Conservation (phyloP, 1,140 invertebrate genomes). For the Papilio helenus region DNA sequence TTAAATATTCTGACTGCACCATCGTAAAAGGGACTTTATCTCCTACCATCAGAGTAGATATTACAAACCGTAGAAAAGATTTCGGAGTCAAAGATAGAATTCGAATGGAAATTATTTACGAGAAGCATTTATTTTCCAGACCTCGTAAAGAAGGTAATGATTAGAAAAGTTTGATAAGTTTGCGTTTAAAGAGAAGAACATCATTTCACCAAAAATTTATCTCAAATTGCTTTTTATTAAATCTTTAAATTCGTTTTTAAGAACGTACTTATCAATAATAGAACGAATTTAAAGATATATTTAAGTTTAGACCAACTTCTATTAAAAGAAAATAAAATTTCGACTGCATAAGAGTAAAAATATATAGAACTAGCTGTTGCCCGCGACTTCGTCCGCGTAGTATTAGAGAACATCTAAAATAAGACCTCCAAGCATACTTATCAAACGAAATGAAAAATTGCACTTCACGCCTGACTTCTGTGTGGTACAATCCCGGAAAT, state of each 20-base stretch:
- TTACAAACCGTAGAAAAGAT: slow-evolving; percentile 52
- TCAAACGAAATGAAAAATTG: too few relatives aligned
- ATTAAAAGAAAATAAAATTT: background rate
- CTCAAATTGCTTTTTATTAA: slow-evolving; percentile 48
- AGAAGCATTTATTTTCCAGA: slow-evolving; percentile 71
- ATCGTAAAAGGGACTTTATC: slow-evolving; percentile 59
- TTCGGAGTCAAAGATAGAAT: slow-evolving; percentile 77
- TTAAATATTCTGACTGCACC: slow-evolving; percentile 61
- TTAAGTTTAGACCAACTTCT: background rate
- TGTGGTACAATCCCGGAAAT: too few relatives aligned
- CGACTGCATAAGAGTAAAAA: too few relatives aligned
- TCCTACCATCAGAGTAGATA: slow-evolving; percentile 46
- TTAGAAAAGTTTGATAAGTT: slow-evolving; percentile 78
- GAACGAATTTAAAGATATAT: background rate
- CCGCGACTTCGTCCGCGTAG: too few relatives aligned
- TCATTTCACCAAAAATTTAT: slow-evolving; percentile 48
- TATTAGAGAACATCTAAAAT: too few relatives aligned
- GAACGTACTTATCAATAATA: background rate
- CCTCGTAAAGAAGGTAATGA: slow-evolving; percentile 60
- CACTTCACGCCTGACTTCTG: too few relatives aligned
- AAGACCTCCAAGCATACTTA: too few relatives aligned
- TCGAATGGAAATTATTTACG: slow-evolving; percentile 76
- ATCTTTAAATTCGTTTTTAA: slow-evolving; percentile 2
- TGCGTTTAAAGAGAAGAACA: slow-evolving; percentile 56
- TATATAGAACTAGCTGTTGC: too few relatives aligned